These are phyloP conservation scores for Hipparchia sbordonii DNA, from an alignment of 2,888 invertebrate genomes.

Conservation along the genomic window DNA sequence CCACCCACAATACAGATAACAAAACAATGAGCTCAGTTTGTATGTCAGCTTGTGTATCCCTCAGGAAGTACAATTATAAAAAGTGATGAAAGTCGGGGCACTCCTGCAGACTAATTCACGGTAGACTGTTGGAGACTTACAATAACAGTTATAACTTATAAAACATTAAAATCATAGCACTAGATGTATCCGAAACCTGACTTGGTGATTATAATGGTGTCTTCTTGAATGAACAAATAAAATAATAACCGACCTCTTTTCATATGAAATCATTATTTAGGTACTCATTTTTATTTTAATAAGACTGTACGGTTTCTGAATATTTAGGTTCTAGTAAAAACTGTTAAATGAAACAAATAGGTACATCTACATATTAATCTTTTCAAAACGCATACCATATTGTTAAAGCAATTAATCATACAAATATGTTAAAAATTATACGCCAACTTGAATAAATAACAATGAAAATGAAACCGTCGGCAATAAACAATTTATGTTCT, in stretches of 20 bases:
- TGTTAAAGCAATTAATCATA: neutral
- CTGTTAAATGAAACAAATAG: neutral
- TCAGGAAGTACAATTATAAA: neutral
- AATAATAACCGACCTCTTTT: neutral
- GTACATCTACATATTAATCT: too few species aligned
- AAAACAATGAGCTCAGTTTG: too few species aligned
- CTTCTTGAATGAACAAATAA: slow-evolving; percentile 19
- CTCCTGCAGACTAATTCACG: too few species aligned
- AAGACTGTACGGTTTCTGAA: neutral
- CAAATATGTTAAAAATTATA: slow-evolving; percentile 16
- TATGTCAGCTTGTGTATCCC: too few species aligned
- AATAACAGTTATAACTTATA: too few species aligned
- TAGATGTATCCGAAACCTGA: neutral
- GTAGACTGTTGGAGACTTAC: too few species aligned
- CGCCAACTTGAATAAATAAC: slow-evolving; percentile 17
- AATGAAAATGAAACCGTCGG: slow-evolving; percentile 15
- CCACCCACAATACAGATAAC: too few species aligned
- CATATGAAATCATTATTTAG: too few species aligned
- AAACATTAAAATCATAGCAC: neutral
- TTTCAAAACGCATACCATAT: neutral
- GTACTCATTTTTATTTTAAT: neutral
- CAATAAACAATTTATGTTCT: slow-evolving; percentile 11
- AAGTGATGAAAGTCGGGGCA: too few species aligned
- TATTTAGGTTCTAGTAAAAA: neutral
- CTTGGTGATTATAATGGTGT: neutral